Base-by-base conservation (phyloP, 2,797 vertebrate species). In the Manis javanica region DNA sequence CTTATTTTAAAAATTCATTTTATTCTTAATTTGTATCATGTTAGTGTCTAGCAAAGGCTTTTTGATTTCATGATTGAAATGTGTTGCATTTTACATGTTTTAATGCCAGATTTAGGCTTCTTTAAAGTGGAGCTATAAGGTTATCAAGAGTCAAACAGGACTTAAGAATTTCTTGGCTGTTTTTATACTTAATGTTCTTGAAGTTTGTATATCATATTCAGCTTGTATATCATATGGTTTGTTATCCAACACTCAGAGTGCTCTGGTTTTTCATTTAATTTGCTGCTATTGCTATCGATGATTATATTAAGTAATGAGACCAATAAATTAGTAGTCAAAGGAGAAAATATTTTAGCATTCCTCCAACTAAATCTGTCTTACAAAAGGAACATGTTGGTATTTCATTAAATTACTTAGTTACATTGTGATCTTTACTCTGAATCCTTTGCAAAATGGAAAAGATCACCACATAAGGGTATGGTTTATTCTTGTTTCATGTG, bases 331-430 rank as follows among this genome's bases (percentile, higher is more conserved):
- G 14, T 53, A 66, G 6, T 49, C 57, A 94, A 69, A 93, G 39
- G 83, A 81, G 69, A 92, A 93, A 87, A 26, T 88, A 86, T 63
- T 92, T 94, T 94, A 69, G 42, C 90, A n/a, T 90, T 94, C 16
- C 94, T 90, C 91, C 59, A 96, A 78, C 26, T 87, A 94, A 93
- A 82, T 92, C 24, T 97, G 14, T 55, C 53, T 75, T 14, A 78
- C 53, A 46, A 89, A 91, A 77, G 59, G 63, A 79, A 81, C 34
- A 93, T 92, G 3, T 75, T 94, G 34, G 11, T 66, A 75, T 88
- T 68, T 42, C 68, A 53, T 42, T 84, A 46, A 88, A 46, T 68
- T 23, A 61, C 6, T 77, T 57, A 85, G 53, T 71, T 95, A 94
- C 87, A 57, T 94, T 82, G 57, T 95, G 7, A 87, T 57, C 37